Base-by-base conservation (phyloP, 2,888 invertebrate species). In the Megamerina dolium region DNA sequence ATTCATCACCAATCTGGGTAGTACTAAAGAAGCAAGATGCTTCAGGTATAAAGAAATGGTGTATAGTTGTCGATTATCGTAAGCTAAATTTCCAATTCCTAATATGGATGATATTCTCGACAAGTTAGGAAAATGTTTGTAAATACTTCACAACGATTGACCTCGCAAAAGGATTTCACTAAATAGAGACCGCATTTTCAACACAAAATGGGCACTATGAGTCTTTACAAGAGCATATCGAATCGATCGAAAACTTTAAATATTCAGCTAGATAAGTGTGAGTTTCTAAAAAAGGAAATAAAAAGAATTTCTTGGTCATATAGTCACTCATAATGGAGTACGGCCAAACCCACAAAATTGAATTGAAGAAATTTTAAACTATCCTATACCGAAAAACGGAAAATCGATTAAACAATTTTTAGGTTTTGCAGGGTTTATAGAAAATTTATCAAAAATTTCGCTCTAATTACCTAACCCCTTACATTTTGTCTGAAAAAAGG, bases 361-460 rank as follows among this genome's bases (percentile, higher is more conserved):
- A 34, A 20, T 34, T 12, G 34, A 8, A 3, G 18, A 18, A 34
- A 34, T 34, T n/a, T n/a, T n/a, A n/a, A n/a, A n/a, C n/a, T n/a
- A n/a, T n/a, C n/a, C n/a, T n/a, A n/a, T n/a, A n/a, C n/a, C n/a
- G n/a, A 34, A 19, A 26, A 37, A 12, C 3, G 37, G 17, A 5
- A 37, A 37, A 10, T 14, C 23, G 16, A 37, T 23, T 14, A 37
- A 37, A 37, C 23, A 14, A 37, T 37, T 37, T 37, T 14, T 37
- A 21, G 37, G 37, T 4, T 26, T 37, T 21, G 26, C 37, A 17
- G 26, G 6, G 23, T 26, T 14, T 37, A 37, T n/a, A 13, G 37
- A 3, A 37, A 17, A 37, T 37, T 37, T 14, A 37, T 23, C 13
- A 26, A 26, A 14, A 16, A 34, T 13, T 34, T 18, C 20, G 18